These are phyloP conservation scores for Polymixis flavicincta DNA, from an alignment of 2,888 invertebrate species.

Conservation along the genomic window DNA sequence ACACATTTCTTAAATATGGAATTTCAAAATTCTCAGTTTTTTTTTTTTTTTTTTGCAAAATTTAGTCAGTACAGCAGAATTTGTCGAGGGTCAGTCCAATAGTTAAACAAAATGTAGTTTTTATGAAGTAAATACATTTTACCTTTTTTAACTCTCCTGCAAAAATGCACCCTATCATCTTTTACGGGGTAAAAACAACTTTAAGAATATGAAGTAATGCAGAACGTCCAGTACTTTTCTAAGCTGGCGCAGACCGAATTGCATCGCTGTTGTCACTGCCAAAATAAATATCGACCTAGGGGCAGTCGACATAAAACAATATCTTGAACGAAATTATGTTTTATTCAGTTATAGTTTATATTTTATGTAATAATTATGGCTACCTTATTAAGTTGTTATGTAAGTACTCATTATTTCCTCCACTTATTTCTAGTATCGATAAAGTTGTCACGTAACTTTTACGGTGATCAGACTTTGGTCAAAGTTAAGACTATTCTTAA, in stretches of 20 bases:
- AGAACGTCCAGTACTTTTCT: neutral
- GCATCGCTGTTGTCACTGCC: neutral
- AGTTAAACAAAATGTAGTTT: neutral
- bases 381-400: slow-evolving; percentile 21
- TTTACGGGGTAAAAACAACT: neutral
- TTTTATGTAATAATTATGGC: neutral
- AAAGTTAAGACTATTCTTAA: neutral
- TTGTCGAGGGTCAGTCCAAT: neutral
- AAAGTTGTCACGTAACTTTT: slow-evolving; percentile 21
- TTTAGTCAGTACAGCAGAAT: neutral
- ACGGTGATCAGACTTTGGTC: slow-evolving; percentile 26
- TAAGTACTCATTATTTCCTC: slow-evolving; percentile 36
- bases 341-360: slow-evolving; percentile 1
- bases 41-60: neutral
- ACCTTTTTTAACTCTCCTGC: neutral
- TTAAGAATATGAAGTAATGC: neutral
- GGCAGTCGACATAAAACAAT: neutral
- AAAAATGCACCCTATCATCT: neutral
- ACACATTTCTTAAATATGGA: too few relatives aligned
- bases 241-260: too few relatives aligned
- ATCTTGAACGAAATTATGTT: neutral
- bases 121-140: slow-evolving; percentile 3
- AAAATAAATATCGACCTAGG: neutral
- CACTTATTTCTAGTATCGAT: slow-evolving; percentile 60
- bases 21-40: too few relatives aligned